Percentiles rank a stretch among this genome's conserved stretches.
phyloP scores from a whole-genome alignment of 2,797 vertebrate genomes.

The Numenius phaeopus region DNA sequence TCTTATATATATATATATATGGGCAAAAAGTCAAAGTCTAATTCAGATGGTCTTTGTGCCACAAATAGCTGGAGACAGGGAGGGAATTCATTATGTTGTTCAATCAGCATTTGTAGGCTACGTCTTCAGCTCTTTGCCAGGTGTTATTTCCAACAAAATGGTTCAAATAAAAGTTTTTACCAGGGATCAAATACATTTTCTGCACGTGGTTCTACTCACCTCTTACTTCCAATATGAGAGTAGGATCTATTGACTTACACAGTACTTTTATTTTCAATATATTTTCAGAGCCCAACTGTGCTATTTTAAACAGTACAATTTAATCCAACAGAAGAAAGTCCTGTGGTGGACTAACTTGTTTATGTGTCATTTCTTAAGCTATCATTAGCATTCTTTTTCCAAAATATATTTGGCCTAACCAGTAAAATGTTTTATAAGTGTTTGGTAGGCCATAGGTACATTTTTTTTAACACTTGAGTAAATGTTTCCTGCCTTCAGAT shows the following conservation, averaged over 20 bases:
- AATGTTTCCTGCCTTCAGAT: not conserved
- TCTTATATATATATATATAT: not conserved
- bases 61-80: not conserved
- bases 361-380: slow-evolving; percentile 9
- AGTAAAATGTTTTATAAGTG: not conserved
- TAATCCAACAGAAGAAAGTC: not conserved
- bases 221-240: not conserved
- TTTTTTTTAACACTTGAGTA: not conserved
- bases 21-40: not conserved
- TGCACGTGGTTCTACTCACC: not conserved
- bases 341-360: not conserved
- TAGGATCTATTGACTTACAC: not conserved
- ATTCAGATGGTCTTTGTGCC: not conserved
- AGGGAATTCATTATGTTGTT: not conserved
- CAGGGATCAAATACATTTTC: not conserved
- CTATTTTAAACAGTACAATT: not conserved
- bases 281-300: not conserved
- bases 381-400: not conserved
- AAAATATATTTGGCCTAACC: not conserved
- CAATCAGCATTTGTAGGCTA: not conserved
- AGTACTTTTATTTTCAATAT: not conserved
- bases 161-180: not conserved
- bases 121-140: not conserved
- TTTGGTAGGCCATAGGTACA: not conserved
- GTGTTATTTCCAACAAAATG: not conserved